Conservation (phyloP, 1,140 invertebrate species). For the Hirudo medicinalis region DNA sequence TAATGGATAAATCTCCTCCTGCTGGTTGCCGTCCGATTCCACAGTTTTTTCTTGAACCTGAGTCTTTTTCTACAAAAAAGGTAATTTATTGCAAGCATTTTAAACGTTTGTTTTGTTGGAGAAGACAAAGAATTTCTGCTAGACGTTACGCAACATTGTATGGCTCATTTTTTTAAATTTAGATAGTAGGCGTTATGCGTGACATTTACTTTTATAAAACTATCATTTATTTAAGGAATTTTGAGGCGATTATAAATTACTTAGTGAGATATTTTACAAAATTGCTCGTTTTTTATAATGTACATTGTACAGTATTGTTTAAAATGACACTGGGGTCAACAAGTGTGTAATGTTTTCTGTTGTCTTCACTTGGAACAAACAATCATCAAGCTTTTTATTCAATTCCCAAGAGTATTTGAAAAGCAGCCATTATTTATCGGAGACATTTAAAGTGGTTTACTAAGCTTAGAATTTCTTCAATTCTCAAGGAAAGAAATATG, state of each 20-base stretch:
- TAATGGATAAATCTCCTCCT: too few species aligned
- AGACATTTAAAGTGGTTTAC: too few species aligned
- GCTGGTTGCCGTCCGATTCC: conserved; percentile 33
- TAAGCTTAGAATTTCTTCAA: conserved; percentile 4
- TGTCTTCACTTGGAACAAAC: background rate
- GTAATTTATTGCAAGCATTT: conserved; percentile 26
- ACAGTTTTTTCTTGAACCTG: conserved; percentile 36
- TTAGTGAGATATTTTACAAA: background rate
- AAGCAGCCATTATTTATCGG: background rate
- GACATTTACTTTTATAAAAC: background rate
- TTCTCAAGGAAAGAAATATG: conserved; percentile 26
- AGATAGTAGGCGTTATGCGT: background rate
- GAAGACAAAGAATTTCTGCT: too few species aligned
- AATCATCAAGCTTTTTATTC: background rate
- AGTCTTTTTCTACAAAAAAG: conserved; percentile 43
- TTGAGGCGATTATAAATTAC: background rate
- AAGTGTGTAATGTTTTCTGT: background rate
- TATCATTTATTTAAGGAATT: background rate
- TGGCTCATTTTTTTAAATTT: background rate
- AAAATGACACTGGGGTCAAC: background rate
- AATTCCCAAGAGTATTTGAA: background rate
- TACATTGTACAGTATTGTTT: background rate
- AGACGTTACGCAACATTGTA: too few species aligned
- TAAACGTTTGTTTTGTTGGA: background rate
- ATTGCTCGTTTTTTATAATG: too few species aligned